Evolutionary conservation across 2,797 vertebrate genomes (phyloP), one percentile per base, ranked within the genome.

Genomic region (Premnoplex brunnescens): DNA sequence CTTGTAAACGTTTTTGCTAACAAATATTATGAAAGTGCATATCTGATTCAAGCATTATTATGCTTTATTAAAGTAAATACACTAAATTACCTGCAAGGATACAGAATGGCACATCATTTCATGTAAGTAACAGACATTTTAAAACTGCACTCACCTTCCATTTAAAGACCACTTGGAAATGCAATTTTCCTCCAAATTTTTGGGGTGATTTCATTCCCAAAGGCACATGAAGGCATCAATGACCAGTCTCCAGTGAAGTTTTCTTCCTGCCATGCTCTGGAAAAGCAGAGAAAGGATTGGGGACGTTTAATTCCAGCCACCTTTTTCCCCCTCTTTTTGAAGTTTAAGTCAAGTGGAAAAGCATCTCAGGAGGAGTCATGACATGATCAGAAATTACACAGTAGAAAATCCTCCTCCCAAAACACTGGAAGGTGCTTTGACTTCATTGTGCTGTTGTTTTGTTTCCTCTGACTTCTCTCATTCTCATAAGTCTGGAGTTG

Each of bases 1-100:
- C 83, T 88, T 79, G 82, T 88, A 92, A 96, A 79, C 9, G 41
- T 44, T 92, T 96, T 75, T 92, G 74, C 79, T 89, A 84, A 83
- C 76, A 89, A 80, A 88, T 73, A 78, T 93, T 92, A 92, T 89
- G 86, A 62, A 92, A 93, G 54, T 37, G 16, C n/a, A 6, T 93
- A 93, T 95, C 91, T 95, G 89, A 88, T 93, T 79, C 58, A 73
- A 91, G n/a, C 32, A 16, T 3, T 69, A 52, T 89, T 91, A 60
- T 51, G 27, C 54, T 75, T 91, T 91, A 85, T 91, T 95, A 69
- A 88, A 85, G 12, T 49, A 87, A 93, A 78, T 75, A 63, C 14
- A 55, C 10, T 30, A 60, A 85, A 78, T 88, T 76, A 59, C 19
- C 55, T 69, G 1, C 55, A 59, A 51, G 34, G 44, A 63, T 52